phyloP scores from a whole-genome alignment of 1,140 invertebrate species.

The Brachionus plicatilis region DNA sequence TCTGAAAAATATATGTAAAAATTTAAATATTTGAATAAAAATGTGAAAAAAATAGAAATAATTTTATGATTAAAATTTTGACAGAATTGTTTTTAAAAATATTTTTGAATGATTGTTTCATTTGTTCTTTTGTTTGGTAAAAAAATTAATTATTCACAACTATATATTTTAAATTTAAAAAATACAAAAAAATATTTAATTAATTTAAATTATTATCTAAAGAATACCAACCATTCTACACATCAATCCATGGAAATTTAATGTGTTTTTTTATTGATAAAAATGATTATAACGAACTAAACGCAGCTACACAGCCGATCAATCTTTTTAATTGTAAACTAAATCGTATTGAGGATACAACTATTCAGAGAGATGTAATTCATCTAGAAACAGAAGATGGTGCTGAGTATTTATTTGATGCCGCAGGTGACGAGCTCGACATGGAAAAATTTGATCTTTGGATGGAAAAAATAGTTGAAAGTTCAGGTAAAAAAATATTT shows the following conservation, averaged over 20 bases:
- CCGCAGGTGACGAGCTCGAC: constrained; percentile 1
- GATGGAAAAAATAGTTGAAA: constrained; percentile 8
- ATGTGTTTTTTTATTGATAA: constrained; percentile 36
- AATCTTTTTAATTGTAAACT: constrained; percentile 25
- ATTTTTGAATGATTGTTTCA: too few relatives aligned
- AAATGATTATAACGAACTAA: constrained; percentile 27
- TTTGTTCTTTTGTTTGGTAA: neutral
- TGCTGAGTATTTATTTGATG: constrained; percentile 36
- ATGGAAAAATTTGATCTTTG: constrained; percentile 23
- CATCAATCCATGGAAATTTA: constrained; percentile 22
- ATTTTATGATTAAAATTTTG: too few relatives aligned
- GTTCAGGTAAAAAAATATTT: neutral
- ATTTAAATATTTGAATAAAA: too few relatives aligned
- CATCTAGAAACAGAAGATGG: constrained; percentile 36
- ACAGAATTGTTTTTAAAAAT: too few relatives aligned
- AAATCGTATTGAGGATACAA: constrained; percentile 4
- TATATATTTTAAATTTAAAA: too few relatives aligned
- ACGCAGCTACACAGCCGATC: constrained; percentile 15
- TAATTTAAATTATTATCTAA: neutral
- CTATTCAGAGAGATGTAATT: constrained; percentile 18
- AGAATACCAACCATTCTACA: constrained; percentile 19
- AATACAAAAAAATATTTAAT: neutral
- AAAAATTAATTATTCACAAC: neutral
- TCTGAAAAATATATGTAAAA: too few relatives aligned
- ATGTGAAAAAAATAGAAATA: too few relatives aligned